phyloP scores from a whole-genome alignment of 2,113 vertebrate genomes.

The Megatriorchis doriae region DNA sequence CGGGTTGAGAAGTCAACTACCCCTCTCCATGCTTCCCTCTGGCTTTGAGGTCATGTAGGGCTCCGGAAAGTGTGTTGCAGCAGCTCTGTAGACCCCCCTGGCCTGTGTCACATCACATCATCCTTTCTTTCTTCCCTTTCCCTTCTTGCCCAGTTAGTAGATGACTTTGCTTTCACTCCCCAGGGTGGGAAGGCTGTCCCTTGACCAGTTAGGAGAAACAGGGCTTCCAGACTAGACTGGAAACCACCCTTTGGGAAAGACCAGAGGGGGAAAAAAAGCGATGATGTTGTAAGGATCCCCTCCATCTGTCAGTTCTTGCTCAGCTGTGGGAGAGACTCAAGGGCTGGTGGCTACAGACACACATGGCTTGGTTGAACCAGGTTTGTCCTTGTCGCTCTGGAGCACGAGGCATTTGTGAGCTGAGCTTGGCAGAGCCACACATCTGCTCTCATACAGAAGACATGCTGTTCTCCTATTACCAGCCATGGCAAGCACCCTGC shows the following conservation, averaged over 20 bases:
- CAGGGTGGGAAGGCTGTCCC: not conserved
- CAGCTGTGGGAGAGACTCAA: not conserved
- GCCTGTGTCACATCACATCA: not conserved
- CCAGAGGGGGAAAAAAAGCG: too few species aligned
- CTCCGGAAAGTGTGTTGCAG: not conserved
- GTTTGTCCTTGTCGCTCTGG: not conserved
- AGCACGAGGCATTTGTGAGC: not conserved
- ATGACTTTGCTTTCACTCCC: not conserved
- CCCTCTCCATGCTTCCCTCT: not conserved
- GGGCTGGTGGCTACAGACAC: not conserved
- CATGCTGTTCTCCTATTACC: not conserved
- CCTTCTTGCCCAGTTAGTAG: not conserved
- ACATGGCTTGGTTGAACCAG: fast-evolving
- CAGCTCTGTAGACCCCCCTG: not conserved
- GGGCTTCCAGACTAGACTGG: not conserved
- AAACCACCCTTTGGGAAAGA: not conserved
- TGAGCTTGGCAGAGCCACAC: not conserved
- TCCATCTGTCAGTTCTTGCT: not conserved
- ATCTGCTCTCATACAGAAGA: not conserved
- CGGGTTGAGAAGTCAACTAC: not conserved
- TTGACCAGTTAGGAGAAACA: not conserved
- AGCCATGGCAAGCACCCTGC: not conserved
- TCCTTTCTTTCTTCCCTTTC: not conserved
- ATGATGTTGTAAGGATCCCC: not conserved
- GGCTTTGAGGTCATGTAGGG: fast-evolving